Evolutionary conservation across 2,113 vertebrate genomes (phyloP).

Genomic region (Anseranas semipalmata): DNA sequence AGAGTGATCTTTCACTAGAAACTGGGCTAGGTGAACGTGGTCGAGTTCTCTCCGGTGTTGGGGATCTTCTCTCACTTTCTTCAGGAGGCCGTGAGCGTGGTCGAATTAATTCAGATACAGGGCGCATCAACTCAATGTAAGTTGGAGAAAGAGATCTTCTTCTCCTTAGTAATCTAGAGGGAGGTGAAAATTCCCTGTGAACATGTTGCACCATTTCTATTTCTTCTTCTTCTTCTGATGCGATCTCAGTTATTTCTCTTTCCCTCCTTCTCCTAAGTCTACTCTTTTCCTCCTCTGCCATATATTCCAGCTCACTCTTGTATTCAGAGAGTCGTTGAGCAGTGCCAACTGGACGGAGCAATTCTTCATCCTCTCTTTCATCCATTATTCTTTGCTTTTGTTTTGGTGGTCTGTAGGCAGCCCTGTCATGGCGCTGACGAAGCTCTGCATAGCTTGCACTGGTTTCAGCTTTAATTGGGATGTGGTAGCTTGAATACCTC

Average conservation of each 20-base stretch:
- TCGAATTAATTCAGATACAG: slow-evolving; percentile 88
- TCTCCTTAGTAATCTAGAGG: slow-evolving; percentile 85
- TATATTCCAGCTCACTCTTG: slow-evolving; percentile 87
- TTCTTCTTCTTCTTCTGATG: slow-evolving; percentile 79
- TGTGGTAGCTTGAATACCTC: slow-evolving; percentile 87
- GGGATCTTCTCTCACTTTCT: slow-evolving; percentile 82
- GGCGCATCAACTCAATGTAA: slow-evolving; percentile 93
- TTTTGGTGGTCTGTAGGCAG: slow-evolving; percentile 83
- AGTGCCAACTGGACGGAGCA: slow-evolving; percentile 87
- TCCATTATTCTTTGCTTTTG: slow-evolving; percentile 89
- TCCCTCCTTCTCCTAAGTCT: slow-evolving; percentile 80
- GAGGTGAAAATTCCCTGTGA: slow-evolving; percentile 78
- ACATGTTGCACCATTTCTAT: slow-evolving; percentile 79
- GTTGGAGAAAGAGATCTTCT: slow-evolving; percentile 94
- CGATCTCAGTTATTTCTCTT: slow-evolving; percentile 78
- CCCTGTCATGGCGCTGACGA: slow-evolving; percentile 87
- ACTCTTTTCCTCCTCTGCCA: slow-evolving; percentile 89
- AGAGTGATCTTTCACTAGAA: slow-evolving; percentile 88
- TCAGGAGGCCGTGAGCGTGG: slow-evolving; percentile 76
- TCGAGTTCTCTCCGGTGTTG: slow-evolving; percentile 87
- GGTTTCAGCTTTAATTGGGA: slow-evolving; percentile 90
- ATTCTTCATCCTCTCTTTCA: slow-evolving; percentile 92
- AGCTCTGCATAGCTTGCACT: slow-evolving; percentile 89
- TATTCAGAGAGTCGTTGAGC: slow-evolving; percentile 86
- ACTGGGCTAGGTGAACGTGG: slow-evolving; percentile 96